These are phyloP conservation scores for Babylonia areolata DNA, from an alignment of 1,140 invertebrate genomes.

Conservation along the genomic window DNA sequence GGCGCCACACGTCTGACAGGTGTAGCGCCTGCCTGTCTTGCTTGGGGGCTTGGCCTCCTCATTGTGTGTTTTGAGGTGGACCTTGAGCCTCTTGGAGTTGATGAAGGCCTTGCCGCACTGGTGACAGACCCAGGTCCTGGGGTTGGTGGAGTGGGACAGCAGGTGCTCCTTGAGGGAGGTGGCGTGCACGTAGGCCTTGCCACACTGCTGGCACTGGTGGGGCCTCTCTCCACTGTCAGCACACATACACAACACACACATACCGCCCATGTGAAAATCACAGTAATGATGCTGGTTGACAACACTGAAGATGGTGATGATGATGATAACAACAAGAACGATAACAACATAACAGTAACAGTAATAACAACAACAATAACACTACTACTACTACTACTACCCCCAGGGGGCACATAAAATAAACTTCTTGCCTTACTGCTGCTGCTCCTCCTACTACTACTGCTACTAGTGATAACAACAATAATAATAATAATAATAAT, in stretches of 20 bases:
- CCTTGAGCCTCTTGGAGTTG: slow-evolving; percentile 21
- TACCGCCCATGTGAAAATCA: too few relatives aligned
- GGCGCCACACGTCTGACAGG: neutral
- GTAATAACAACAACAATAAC: too few relatives aligned
- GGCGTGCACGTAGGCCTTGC: slow-evolving; percentile 22
- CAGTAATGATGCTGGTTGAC: too few relatives aligned
- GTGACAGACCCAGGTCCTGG: slow-evolving; percentile 10
- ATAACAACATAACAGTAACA: too few relatives aligned
- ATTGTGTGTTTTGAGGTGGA: slow-evolving; percentile 16
- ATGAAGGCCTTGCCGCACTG: slow-evolving; percentile 8
- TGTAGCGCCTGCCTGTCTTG: neutral
- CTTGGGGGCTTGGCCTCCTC: neutral
- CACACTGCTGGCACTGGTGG: neutral
- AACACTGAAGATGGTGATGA: too few relatives aligned
- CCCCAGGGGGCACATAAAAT: too few relatives aligned
- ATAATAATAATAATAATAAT: too few relatives aligned
- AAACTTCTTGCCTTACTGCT: too few relatives aligned
- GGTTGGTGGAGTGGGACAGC: neutral
- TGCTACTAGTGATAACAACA: too few relatives aligned
- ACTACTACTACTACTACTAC: too few relatives aligned
- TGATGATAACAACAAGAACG: too few relatives aligned
- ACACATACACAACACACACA: neutral
- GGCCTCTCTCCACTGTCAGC: neutral
- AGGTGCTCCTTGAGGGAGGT: slow-evolving; percentile 23
- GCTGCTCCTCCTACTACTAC: too few relatives aligned